phyloP scores from a whole-genome alignment of 2,113 vertebrate species.

The Fregata magnificens region DNA sequence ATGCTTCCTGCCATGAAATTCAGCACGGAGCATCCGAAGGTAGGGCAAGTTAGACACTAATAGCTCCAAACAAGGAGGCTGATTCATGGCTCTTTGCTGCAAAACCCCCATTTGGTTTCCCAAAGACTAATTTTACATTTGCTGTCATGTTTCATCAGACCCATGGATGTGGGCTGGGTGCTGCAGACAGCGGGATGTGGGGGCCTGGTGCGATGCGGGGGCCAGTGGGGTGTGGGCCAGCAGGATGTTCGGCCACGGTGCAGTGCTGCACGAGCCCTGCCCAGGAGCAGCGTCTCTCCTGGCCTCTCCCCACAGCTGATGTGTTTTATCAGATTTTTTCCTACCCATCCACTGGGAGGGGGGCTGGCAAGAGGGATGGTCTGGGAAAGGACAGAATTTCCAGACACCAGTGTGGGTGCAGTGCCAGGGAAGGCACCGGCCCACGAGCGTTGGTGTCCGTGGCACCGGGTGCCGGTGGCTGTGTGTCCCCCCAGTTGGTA shows the following conservation, averaged over 20 bases:
- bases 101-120: neutral
- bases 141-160: neutral
- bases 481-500: neutral
- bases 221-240: neutral
- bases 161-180: neutral
- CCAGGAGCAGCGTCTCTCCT: neutral
- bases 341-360: accelerated
- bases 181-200: neutral
- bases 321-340: neutral
- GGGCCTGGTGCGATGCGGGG: neutral
- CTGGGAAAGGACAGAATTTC: neutral
- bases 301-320: neutral
- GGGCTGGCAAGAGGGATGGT: neutral
- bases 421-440: neutral
- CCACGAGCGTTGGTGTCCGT: accelerated
- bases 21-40: neutral
- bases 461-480: neutral
- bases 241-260: neutral
- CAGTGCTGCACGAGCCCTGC: neutral
- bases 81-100: neutral
- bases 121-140: neutral
- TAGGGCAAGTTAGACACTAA: neutral
- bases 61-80: neutral
- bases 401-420: neutral
- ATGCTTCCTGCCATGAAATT: neutral